Conservation (phyloP, 2,888 invertebrate species). For the Perdita meconis region DNA sequence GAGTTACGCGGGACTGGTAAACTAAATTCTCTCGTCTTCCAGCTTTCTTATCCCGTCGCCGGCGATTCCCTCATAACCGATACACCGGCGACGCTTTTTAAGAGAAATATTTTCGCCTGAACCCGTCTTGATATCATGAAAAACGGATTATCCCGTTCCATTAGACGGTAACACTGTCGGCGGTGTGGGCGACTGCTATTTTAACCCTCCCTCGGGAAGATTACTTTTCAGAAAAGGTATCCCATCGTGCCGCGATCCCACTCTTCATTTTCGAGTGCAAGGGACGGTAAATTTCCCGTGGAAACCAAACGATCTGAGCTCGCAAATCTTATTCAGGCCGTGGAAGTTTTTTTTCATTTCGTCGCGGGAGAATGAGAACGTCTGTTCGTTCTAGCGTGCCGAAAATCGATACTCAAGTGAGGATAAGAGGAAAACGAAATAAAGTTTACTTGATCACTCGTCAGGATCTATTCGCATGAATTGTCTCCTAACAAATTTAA, state of each 20-base stretch:
- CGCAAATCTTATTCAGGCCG: neutral
- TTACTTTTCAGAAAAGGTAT: neutral
- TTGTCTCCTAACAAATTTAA: no score
- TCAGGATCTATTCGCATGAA: no score
- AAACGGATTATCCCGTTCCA: conserved; percentile 63
- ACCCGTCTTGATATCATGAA: conserved; percentile 49
- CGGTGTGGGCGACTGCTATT: conserved; percentile 38
- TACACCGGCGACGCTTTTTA: conserved; percentile 54
- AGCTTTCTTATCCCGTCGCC: conserved; percentile 57
- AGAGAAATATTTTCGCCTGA: conserved; percentile 58
- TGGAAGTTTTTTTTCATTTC: neutral
- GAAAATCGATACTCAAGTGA: conserved; percentile 17
- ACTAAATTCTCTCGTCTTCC: conserved; percentile 66
- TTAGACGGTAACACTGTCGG: conserved; percentile 51
- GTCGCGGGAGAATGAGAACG: neutral
- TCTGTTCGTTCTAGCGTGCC: neutral
- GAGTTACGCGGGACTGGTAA: conserved; percentile 64
- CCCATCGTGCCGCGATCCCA: neutral
- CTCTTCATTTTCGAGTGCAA: neutral
- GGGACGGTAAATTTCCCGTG: neutral
- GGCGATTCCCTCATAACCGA: conserved; percentile 58
- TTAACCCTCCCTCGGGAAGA: conserved; percentile 20
- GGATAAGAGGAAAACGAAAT: conserved; percentile 6
- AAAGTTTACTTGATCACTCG: no score
- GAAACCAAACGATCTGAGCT: neutral